Evolutionary conservation across 2,113 vertebrate species (phyloP).

Genomic region (Nycticebus coucang): DNA sequence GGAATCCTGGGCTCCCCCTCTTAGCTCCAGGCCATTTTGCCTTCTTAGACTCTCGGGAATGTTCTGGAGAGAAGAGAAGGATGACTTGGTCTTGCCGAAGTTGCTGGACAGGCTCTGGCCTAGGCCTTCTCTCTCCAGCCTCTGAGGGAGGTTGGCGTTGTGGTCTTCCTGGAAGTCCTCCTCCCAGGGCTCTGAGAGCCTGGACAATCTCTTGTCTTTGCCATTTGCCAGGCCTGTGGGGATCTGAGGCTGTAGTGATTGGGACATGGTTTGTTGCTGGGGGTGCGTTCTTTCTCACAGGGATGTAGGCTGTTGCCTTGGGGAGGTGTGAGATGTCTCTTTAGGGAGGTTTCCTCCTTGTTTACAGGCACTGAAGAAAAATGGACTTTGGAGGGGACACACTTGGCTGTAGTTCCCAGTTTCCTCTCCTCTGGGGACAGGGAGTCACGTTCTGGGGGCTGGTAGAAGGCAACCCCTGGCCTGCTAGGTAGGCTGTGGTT

Average conservation of each 20-base stretch:
- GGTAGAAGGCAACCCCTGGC: conserved; percentile 75
- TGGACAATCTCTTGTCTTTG: conserved; percentile 75
- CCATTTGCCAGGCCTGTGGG: conserved; percentile 54
- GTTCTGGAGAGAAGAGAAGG: conserved; percentile 83
- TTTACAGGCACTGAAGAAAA: conserved; percentile 72
- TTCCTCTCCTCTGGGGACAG: conserved; percentile 75
- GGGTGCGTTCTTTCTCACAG: conserved; percentile 38
- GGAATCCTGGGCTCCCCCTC: conserved; percentile 62
- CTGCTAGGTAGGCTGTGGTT: conserved; percentile 87
- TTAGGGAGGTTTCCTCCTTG: conserved; percentile 19
- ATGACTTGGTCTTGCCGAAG: conserved; percentile 72
- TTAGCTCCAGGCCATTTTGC: conserved; percentile 74
- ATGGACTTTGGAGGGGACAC: conserved; percentile 80
- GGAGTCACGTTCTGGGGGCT: conserved; percentile 66
- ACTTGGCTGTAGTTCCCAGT: conserved; percentile 79
- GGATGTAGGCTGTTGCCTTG: conserved; percentile 47
- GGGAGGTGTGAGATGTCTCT: conserved; percentile 54
- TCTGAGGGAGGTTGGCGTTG: conserved; percentile 57
- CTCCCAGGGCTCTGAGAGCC: conserved; percentile 73
- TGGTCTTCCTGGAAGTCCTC: conserved; percentile 74
- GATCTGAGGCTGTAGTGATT: conserved; percentile 78
- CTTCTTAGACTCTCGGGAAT: conserved; percentile 80
- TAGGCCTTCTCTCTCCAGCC: conserved; percentile 56
- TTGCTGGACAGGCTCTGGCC: conserved; percentile 74
- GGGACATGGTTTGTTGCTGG: conserved; percentile 29